Base-by-base conservation (phyloP, 1,140 invertebrate species). In the Diorhabda carinulata region DNA sequence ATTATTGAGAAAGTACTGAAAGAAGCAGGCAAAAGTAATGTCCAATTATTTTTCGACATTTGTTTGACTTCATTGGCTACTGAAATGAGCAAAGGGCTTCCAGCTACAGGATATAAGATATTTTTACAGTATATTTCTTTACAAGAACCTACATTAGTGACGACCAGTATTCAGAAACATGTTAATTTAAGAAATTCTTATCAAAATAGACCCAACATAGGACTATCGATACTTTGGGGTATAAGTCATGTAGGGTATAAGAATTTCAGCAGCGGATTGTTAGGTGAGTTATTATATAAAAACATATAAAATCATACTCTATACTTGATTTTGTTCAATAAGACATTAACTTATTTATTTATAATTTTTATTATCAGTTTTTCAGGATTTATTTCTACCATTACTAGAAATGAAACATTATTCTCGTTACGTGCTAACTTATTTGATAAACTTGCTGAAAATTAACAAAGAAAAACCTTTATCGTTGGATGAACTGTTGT, bases 301-400 rank as follows among this genome's bases (percentile, higher is more conserved):
- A 25, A 25, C 25, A 25, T 25, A 25, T 25, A 25, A 25, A 25
- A 25, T 25, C 25, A 25, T 25, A 25, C 25, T 25, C 25, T 25
- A 25, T 25, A 25, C 25, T 25, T 25, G 47, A 52, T 52, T 52
- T 52, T 4, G 6, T 52, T 52, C 6, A 52, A 52, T 52, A 52
- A 52, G 2, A 52, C 8, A 52, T 52, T 52, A 44, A 40, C 42
- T 45, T 60, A 60, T 10, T 10, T 60, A 60, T 7, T 60, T 9
- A 40, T 42, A 68, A 41, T 57, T 62, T 41, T 52, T 52, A 64
- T 64, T 70, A 81, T 57, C 78, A 90, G 88, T 91, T 3, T 94
- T 92, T 91, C 86, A 92, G 78, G 90, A 93, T 70, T 80, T 93
- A 7, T 93, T 94, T 88, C 81, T 91, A 43, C 90, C 91, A 1